Conservation (phyloP, 2,888 invertebrate genomes). For the Thecocarcelia acutangulata region DNA sequence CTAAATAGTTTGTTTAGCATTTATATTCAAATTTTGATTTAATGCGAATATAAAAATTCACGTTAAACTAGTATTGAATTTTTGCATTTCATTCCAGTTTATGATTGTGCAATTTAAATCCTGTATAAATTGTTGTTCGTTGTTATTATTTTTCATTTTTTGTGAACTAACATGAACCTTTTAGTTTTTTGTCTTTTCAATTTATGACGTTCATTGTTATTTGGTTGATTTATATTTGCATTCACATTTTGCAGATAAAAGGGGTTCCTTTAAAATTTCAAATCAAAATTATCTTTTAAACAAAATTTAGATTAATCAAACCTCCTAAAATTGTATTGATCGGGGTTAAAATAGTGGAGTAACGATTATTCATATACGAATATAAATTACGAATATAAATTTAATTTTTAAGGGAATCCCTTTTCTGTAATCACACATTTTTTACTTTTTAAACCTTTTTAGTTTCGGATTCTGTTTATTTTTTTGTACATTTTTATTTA, state of each 20-base stretch:
- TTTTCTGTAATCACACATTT: background rate
- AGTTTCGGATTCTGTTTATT: slow-evolving; percentile 15
- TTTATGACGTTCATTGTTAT: too few relatives aligned
- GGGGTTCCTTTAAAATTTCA: too few relatives aligned
- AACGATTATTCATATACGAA: too few relatives aligned
- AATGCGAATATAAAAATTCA: background rate
- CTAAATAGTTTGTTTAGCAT: too few relatives aligned
- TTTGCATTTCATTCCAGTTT: background rate
- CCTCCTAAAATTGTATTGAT: too few relatives aligned
- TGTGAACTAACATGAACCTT: too few relatives aligned
- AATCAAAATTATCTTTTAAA: background rate
- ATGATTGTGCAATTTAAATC: slow-evolving; percentile 13
- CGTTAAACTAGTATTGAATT: background rate
- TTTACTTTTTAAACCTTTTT: slow-evolving; percentile 19
- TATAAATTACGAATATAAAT: too few relatives aligned
- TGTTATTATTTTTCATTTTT: too few relatives aligned
- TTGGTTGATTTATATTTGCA: too few relatives aligned
- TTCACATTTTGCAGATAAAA: too few relatives aligned
- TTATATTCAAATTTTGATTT: background rate
- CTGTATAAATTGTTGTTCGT: slow-evolving; percentile 29
- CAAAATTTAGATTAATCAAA: background rate
- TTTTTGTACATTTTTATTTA: slow-evolving; percentile 46
- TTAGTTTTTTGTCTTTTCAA: too few relatives aligned
- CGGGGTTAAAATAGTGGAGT: too few relatives aligned
- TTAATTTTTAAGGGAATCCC: slow-evolving; percentile 2